Evolutionary conservation across 1,140 invertebrate genomes (phyloP).

Genomic region (Zaprionus nigranus): DNA sequence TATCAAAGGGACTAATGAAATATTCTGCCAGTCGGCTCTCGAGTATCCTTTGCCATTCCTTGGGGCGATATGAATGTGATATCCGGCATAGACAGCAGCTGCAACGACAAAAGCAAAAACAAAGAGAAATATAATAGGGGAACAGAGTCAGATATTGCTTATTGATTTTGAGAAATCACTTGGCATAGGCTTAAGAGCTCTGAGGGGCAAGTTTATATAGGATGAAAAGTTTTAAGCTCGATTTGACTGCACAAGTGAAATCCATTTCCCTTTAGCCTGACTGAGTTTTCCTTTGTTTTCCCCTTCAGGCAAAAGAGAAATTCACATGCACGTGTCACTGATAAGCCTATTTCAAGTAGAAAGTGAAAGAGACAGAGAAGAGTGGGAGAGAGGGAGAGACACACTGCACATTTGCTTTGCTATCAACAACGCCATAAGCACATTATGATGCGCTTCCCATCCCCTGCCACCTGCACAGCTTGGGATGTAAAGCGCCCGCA

Average conservation of each 20-base stretch:
- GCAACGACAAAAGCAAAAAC: conserved; percentile 1
- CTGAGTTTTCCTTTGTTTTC: background rate
- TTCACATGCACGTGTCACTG: background rate
- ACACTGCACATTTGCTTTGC: conserved; percentile 59
- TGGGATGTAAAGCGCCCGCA: conserved; percentile 19
- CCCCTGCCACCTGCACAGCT: background rate
- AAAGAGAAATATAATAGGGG: background rate
- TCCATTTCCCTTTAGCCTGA: background rate
- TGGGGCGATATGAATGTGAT: conserved; percentile 51
- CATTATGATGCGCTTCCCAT: conserved; percentile 57
- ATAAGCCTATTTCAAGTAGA: background rate
- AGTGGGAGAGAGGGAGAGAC: background rate
- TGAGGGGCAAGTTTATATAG: background rate
- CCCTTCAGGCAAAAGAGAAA: background rate
- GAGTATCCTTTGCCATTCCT: conserved; percentile 11
- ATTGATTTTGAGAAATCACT: conserved; percentile 6
- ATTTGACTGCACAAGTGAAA: background rate
- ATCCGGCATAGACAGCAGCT: conserved; percentile 44
- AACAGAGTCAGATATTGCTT: background rate
- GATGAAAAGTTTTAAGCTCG: conserved; percentile 4
- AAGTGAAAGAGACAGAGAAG: background rate
- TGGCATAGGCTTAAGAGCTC: conserved; percentile 5
- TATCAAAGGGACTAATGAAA: conserved; percentile 28
- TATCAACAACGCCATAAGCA: conserved; percentile 66
- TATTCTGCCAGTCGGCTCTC: conserved; percentile 21